Base-by-base conservation (phyloP, 2,113 vertebrate species). In the Antennarius striatus region DNA sequence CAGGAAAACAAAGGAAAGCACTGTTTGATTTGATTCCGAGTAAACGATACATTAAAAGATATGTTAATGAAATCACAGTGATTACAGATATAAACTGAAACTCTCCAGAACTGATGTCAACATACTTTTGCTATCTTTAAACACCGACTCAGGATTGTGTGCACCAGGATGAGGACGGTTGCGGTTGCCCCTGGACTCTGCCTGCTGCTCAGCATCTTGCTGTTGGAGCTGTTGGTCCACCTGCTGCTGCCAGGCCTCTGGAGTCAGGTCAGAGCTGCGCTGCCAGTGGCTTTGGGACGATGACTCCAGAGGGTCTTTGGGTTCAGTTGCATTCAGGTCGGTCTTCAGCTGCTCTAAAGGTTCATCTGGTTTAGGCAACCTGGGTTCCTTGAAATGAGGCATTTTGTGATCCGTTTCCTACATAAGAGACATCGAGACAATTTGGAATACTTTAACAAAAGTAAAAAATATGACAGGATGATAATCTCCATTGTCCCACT, bases 201-300 rank as follows among this genome's bases (percentile, higher is more conserved):
- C 55, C 60, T 80, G 82, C 66, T 84, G 86, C 55, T 92, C 88
- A 0, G 63, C 57, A 39, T 92, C 88, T 71, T 91, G 86, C 68
- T 91, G 83, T 51, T 89, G 85, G 36, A 88, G 87, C 77, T 89
- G 91, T 51, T 89, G 91, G 80, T 94, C 93, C 48, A 93, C 86
- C 76, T 92, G 91, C 82, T 93, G 91, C 79, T 93, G 92, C 93
- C 93, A 94, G 5, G 92, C 91, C 81, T 94, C 93, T 0, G 92
- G 93, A 6, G 92, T 93, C 47, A 93, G 63, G 72, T 89, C 90
- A 17, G 91, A 93, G 77, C 60, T 92, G 40, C 91, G 91, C 79
- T 93, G 89, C 90, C 90, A 92, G 39, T 77, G 87, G 51, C 32
- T 46, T 3, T 79, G 81, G 47, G 86, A 3, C 47, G 69, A 22